Evolutionary conservation across 2,113 vertebrate species (phyloP), one percentile per base, ranked within the genome.

Genomic region (Dromiciops gliroides): DNA sequence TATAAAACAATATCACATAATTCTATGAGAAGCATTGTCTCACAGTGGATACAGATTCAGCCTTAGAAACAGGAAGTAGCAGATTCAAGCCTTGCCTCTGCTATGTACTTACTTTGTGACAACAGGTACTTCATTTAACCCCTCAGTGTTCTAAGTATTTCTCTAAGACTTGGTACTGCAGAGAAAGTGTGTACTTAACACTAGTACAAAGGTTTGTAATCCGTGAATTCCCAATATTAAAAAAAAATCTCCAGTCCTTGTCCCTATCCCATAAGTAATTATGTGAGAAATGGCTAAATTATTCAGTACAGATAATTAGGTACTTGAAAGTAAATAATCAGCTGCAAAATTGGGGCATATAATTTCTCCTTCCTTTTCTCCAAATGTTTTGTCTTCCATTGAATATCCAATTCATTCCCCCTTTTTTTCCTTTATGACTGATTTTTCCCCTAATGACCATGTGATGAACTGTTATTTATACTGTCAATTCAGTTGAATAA

Each of bases 401-500:
- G 44, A 48, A 14, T 91, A 51, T 96, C 48, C 25, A 94, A 26
- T 48, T 83, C 12, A 91, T 88, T 89, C 67, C 92, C 26, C 48
- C 83, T 49, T 53, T 91, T 48, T 93, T 75, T 48, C 11, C 19
- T 50, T 92, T 94, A 56, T 93, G 90, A 60, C 31, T 90, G 2
- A 48, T 90, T 92, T 93, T 93, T 31, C 28, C 44, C 28, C 90
- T n/a, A 90, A 95, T 51, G 93, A 75, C 28, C 56, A 50, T 7
- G 0, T 88, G 67, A 95, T 60, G 24, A 91, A 89, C 22, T 95
- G 22, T 25, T 90, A 96, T 93, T 95, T 91, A 89, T 26, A 67
- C 37, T 48, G 47, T 89, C 16, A 19, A n/a, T 89, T 95, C 50
- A 89, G 8, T 12, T 89, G 23, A 89, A 92, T 67, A 31, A 51